Base-by-base conservation (phyloP, 2,888 invertebrate genomes). In the Leptinotarsa haldemani region DNA sequence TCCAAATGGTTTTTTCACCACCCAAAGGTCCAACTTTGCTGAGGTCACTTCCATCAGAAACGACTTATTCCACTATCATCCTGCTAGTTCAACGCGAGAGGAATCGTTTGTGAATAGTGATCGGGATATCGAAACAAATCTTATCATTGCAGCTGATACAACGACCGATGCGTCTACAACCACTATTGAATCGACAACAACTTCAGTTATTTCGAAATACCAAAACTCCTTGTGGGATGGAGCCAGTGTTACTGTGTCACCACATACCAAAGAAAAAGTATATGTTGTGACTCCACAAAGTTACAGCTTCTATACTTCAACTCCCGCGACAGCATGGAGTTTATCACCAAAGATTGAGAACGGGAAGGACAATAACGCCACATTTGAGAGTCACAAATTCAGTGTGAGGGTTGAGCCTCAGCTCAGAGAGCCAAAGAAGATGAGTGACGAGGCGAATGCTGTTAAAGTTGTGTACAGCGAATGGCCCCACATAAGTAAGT, bases 231-330 rank as follows among this genome's bases (percentile, higher is more conserved):
- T 89, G 2, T 95, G 94, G 94, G 91, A 92, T 56, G 89, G 90
- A 82, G 89, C 92, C 77, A 90, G 92, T 83, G 91, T 94, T 1
- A 92, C 93, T 20, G 92, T 94, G 83, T 93, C 94, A 15, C 92
- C 94, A n/a, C 87, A 92, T 73, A 94, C 94, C 4, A 93, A 93
- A 82, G 95, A 95, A 87, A 94, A 93, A 84, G 91, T 95, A 0
- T 95, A 95, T 80, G 94, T 95, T 1, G 95, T 95, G 0, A 95
- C 95, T 4, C 94, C 95, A 0, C 92, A 93, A 82, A 90, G 93
- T 20, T 89, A 89, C 88, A 87, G 84, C 77, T 88, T 87, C 65
- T 76, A 71, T 40, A 83, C 81, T 30, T 81, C 80, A 56, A 83
- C 82, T 22, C 84, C 81, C 16, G 81, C 83, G 2, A 83, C 83